Percentiles rank a stretch among this genome's conserved stretches.
These are phyloP conservation scores for Tautogolabrus adspersus DNA, from an alignment of 2,113 vertebrate species.

Conservation along the genomic window DNA sequence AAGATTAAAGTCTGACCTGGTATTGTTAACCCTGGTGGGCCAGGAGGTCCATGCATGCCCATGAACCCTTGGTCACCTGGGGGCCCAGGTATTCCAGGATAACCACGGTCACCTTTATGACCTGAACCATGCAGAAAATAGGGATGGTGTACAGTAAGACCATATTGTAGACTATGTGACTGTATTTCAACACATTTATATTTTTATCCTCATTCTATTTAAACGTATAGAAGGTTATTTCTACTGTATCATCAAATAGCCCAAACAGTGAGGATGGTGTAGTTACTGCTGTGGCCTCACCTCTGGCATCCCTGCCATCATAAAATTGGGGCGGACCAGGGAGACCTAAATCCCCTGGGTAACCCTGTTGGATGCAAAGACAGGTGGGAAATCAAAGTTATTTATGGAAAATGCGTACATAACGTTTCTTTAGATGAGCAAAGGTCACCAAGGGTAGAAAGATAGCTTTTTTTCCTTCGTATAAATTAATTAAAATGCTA, in stretches of 20 bases:
- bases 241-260: too few relatives aligned
- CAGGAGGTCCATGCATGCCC: constrained; percentile 69
- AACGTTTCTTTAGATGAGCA: not conserved
- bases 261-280: not conserved
- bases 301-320: constrained; percentile 54
- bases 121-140: constrained; percentile 53
- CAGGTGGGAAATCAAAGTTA: not conserved
- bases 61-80: constrained; percentile 68
- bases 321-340: not conserved
- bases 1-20: constrained; percentile 57
- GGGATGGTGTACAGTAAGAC: not conserved
- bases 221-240: not conserved
- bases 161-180: too few relatives aligned
- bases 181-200: too few relatives aligned
- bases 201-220: too few relatives aligned
- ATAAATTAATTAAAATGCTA: too few relatives aligned
- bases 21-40: constrained; percentile 49
- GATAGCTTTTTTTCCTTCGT: too few relatives aligned
- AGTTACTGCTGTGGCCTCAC: constrained; percentile 33
- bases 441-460: too few relatives aligned
- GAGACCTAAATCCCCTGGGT: constrained; percentile 58
- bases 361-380: constrained; percentile 58
- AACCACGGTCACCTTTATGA: constrained; percentile 63
- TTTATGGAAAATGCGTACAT: not conserved
- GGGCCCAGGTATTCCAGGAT: constrained; percentile 51